phyloP scores from a whole-genome alignment of 2,797 vertebrate species.

The Trichosurus vulpecula region DNA sequence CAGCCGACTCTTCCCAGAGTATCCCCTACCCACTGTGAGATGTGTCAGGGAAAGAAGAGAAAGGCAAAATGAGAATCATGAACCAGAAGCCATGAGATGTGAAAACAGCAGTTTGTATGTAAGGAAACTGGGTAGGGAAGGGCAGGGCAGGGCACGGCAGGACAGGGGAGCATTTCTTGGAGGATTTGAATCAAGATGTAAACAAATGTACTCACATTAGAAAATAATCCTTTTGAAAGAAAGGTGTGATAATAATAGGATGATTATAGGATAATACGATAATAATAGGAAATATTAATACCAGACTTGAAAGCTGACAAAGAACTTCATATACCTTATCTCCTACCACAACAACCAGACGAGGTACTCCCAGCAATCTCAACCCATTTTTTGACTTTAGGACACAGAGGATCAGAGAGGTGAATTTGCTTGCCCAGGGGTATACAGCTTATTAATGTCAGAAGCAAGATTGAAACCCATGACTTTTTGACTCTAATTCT shows the following conservation, averaged over 20 bases:
- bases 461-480: neutral
- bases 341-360: too few relatives aligned
- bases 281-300: neutral
- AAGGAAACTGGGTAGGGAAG: neutral
- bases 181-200: neutral
- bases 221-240: neutral
- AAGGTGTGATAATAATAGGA: neutral
- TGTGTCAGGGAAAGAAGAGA: neutral
- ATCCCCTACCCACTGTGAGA: neutral
- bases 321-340: neutral
- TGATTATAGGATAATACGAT: too few relatives aligned
- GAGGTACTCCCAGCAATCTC: neutral
- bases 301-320: neutral
- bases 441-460: neutral
- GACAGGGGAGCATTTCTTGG: neutral
- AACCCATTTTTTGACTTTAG: neutral
- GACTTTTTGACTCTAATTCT: too few relatives aligned
- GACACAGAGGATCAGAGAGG: neutral
- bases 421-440: neutral
- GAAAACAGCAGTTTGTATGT: neutral
- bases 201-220: neutral
- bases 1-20: neutral
- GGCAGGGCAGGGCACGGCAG: neutral
- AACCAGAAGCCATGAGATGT: neutral
- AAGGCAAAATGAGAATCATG: neutral